Conservation (phyloP, 2,113 vertebrate genomes). For the Coregonus clupeaformis region DNA sequence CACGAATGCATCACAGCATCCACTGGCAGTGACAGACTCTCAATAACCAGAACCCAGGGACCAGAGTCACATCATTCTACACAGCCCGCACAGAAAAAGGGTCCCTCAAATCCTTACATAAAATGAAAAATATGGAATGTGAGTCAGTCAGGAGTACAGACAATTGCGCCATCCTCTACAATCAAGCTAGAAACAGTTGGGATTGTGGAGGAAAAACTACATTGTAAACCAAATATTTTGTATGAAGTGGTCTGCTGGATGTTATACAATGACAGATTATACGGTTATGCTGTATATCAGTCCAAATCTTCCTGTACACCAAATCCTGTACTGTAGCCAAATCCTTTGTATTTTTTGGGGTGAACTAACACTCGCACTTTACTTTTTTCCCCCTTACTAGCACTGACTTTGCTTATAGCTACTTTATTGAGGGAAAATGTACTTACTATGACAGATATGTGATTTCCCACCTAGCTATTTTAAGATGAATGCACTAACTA, state of each 20-base stretch:
- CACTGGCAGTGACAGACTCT: constrained; percentile 1
- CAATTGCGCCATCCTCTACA: not conserved
- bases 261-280: no score
- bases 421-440: no score
- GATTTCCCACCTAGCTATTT: no score
- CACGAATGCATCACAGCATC: not conserved
- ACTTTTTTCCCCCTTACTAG: no score
- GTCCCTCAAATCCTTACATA: not conserved
- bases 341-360: not conserved
- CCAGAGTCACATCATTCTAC: not conserved
- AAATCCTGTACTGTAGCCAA: not conserved
- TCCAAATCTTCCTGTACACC: not conserved
- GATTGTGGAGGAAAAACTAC: not conserved
- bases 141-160: not conserved
- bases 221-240: not conserved
- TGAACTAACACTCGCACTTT: no score
- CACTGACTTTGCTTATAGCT: no score
- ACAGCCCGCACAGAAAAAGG: not conserved
- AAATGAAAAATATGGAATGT: not conserved
- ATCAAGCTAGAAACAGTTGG: not conserved
- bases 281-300: not conserved
- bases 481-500: no score
- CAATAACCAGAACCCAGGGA: not conserved
- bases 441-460: no score
- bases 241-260: not conserved